Percentiles rank a stretch among this genome's conserved stretches.
Evolutionary conservation across 2,888 invertebrate species (phyloP).

Genomic region (Leucozona laternaria): DNA sequence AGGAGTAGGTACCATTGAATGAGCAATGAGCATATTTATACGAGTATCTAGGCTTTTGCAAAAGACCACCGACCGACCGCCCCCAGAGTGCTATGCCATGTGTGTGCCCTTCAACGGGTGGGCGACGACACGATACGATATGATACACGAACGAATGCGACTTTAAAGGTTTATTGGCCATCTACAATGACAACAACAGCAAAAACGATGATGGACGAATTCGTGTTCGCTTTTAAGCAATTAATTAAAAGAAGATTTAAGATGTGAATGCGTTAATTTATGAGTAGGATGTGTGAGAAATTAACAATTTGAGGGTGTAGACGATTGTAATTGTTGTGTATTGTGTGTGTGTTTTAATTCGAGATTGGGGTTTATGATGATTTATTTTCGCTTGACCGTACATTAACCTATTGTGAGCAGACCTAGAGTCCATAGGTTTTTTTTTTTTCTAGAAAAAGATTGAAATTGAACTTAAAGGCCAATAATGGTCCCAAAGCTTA

Average conservation of each 20-base stretch:
- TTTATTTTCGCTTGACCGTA: constrained; percentile 52
- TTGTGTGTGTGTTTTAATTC: not conserved
- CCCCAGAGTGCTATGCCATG: not conserved
- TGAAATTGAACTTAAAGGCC: not conserved
- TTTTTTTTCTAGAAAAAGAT: not conserved
- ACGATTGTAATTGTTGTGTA: not conserved
- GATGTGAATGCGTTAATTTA: constrained; percentile 60
- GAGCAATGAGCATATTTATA: not conserved
- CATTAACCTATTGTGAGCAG: not conserved
- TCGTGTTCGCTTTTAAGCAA: constrained; percentile 45
- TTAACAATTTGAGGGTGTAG: constrained; percentile 6
- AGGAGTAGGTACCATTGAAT: not conserved
- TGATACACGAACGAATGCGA: not conserved
- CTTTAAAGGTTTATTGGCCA: constrained; percentile 54
- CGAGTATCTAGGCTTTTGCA: constrained; percentile 5
- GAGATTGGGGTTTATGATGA: constrained; percentile 15
- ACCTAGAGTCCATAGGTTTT: not conserved
- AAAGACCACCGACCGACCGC: not conserved
- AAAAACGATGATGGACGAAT: constrained; percentile 35
- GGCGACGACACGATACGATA: no score
- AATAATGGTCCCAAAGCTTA: not conserved
- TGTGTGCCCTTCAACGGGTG: not conserved
- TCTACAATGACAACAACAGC: constrained; percentile 22
- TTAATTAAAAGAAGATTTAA: constrained; percentile 67
- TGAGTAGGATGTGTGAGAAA: constrained; percentile 45